Conservation (phyloP, 1,140 invertebrate genomes). For the Brachionus angularis region DNA sequence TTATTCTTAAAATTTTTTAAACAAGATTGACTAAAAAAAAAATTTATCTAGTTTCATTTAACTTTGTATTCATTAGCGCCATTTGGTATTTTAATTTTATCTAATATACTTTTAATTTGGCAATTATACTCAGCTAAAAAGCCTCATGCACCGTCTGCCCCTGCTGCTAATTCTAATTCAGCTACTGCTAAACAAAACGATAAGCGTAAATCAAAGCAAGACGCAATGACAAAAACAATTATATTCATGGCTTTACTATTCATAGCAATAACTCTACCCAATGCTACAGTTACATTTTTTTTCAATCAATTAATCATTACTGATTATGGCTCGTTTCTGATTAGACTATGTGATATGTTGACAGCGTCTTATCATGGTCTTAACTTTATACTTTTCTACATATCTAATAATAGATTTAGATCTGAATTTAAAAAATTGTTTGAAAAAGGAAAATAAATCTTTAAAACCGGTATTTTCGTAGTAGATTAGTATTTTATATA, state of each 20-base stretch:
- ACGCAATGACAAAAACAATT: slow-evolving; percentile 15
- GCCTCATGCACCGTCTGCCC: too few relatives aligned
- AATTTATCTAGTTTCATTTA: too few relatives aligned
- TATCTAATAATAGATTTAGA: slow-evolving; percentile 7
- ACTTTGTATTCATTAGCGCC: not conserved
- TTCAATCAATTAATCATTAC: not conserved
- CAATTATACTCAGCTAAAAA: not conserved
- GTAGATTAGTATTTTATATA: too few relatives aligned
- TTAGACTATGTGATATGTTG: not conserved
- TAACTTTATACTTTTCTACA: not conserved
- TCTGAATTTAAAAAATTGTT: not conserved
- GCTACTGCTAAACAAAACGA: not conserved
- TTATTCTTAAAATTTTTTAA: too few relatives aligned
- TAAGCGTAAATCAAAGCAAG: not conserved
- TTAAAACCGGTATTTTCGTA: too few relatives aligned
- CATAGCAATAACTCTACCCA: not conserved
- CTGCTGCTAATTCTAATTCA: not conserved
- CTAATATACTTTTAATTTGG: not conserved
- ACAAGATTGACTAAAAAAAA: too few relatives aligned
- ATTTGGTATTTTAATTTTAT: not conserved
- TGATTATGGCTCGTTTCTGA: not conserved
- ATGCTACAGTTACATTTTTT: not conserved
- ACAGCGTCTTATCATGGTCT: not conserved
- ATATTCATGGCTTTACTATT: slow-evolving; percentile 4
- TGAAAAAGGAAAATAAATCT: too few relatives aligned